A percentile compares a stretch with the other conserved stretches of the same genome.
Conservation (phyloP, 2,113 vertebrate species). For the Malurus melanocephalus region DNA sequence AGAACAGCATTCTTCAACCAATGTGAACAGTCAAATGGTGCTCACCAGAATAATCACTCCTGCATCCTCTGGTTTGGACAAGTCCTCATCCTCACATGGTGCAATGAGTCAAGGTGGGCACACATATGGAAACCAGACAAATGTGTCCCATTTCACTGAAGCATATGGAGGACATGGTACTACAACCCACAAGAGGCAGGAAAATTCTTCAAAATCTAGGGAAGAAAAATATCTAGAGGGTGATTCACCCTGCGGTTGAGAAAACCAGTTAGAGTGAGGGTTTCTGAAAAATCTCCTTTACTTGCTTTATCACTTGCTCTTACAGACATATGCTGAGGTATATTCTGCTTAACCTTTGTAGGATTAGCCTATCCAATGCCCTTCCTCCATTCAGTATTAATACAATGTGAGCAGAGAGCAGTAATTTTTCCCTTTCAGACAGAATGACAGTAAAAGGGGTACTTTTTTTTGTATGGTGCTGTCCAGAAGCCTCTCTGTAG, state of each 20-base stretch:
- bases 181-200: background rate
- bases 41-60: background rate
- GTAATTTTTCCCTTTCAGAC: background rate
- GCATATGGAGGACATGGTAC: background rate
- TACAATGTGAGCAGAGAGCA: background rate
- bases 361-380: background rate
- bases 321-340: background rate
- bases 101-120: background rate
- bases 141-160: background rate
- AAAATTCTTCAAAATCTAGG: background rate
- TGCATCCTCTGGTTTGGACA: background rate
- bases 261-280: background rate
- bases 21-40: background rate
- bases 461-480: background rate
- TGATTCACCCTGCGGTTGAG: background rate
- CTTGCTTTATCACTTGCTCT: background rate
- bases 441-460: background rate
- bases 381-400: background rate
- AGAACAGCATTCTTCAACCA: background rate
- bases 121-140: fast-evolving
- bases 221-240: background rate
- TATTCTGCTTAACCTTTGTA: background rate
- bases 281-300: background rate
- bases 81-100: background rate
- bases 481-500: background rate